These are phyloP conservation scores for Malaclemys terrapin DNA, from an alignment of 2,113 vertebrate species.

Conservation along the genomic window DNA sequence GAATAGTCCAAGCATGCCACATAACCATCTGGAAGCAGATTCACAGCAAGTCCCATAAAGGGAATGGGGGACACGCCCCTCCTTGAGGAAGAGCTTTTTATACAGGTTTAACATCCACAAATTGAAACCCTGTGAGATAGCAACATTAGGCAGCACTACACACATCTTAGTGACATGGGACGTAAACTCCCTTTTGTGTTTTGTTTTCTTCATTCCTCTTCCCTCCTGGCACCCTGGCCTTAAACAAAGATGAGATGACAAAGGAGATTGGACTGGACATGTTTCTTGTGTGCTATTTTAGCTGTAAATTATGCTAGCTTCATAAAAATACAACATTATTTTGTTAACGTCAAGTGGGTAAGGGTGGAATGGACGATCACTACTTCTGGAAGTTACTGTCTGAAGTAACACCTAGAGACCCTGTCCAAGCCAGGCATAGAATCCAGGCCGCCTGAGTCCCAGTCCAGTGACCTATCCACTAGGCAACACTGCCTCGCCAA, in stretches of 20 bases:
- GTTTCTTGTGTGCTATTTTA: constrained; percentile 64
- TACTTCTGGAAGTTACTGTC: neutral
- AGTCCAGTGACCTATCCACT: neutral
- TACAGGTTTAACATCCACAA: constrained; percentile 43
- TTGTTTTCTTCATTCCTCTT: neutral
- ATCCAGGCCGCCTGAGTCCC: neutral
- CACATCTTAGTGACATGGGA: neutral
- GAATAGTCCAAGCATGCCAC: neutral
- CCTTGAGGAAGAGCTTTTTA: neutral
- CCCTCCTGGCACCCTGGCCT: constrained; percentile 27
- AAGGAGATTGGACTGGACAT: constrained; percentile 54
- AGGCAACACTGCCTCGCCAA: neutral
- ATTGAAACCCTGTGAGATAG: neutral
- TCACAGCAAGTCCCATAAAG: neutral
- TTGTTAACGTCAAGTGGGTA: neutral
- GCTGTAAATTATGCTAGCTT: constrained; percentile 69
- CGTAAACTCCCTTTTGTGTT: constrained; percentile 1
- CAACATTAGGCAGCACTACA: neutral
- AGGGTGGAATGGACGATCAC: fast-evolving
- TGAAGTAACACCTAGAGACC: neutral
- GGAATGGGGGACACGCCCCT: neutral
- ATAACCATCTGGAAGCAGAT: neutral
- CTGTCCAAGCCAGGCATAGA: neutral
- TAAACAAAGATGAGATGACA: constrained; percentile 66
- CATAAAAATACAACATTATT: constrained; percentile 55